These are phyloP conservation scores for Aldabrachelys gigantea DNA, from an alignment of 2,113 vertebrate genomes.

Conservation along the genomic window DNA sequence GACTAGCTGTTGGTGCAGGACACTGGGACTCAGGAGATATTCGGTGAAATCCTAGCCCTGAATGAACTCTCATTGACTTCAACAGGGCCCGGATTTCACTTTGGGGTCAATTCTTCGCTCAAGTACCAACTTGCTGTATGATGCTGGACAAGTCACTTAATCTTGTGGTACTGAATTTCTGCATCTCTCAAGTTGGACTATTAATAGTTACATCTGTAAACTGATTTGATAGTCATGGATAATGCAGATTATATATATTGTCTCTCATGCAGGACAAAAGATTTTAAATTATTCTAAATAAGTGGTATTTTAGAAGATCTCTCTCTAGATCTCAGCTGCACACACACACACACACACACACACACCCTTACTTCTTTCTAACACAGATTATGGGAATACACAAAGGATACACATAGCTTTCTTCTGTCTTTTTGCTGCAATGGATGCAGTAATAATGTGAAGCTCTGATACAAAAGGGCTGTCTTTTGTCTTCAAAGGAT, in stretches of 20 bases:
- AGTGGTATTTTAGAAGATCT: too few relatives aligned
- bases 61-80: slow-evolving; percentile 21
- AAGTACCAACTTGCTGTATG: neutral
- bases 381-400: neutral
- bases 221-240: slow-evolving; percentile 52
- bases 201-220: slow-evolving; percentile 7
- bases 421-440: neutral
- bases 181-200: neutral
- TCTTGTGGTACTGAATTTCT: neutral
- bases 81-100: neutral
- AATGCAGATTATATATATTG: slow-evolving; percentile 41
- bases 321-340: slow-evolving; percentile 15
- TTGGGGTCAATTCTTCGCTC: neutral
- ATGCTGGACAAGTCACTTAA: neutral
- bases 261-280: too few relatives aligned
- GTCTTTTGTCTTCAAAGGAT: neutral
- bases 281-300: too few relatives aligned
- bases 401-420: neutral
- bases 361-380: neutral
- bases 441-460: neutral
- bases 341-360: neutral
- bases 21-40: neutral
- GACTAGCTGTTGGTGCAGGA: slow-evolving; percentile 15
- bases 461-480: neutral
- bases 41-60: slow-evolving; percentile 47